phyloP scores from a whole-genome alignment of 2,888 invertebrate genomes.

The Bombylius major region DNA sequence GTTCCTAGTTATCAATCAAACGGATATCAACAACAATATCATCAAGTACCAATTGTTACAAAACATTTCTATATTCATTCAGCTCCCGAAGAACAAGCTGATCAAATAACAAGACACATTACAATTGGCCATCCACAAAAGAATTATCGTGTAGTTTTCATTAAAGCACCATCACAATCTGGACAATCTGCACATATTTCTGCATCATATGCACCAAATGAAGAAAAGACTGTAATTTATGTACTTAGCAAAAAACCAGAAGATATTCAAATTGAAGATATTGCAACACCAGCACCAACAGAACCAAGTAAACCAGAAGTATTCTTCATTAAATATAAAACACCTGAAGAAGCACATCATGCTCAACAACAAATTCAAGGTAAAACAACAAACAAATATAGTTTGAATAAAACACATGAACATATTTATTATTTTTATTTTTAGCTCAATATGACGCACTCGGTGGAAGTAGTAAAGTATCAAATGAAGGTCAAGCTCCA shows the following conservation, averaged over 20 bases:
- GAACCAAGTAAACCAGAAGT: conserved; percentile 17
- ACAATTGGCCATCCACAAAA: conserved; percentile 28
- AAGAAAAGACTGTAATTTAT: conserved; percentile 19
- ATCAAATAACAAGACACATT: conserved; percentile 23
- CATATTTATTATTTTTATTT: neutral
- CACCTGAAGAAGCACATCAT: conserved; percentile 13
- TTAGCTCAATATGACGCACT: conserved; percentile 30
- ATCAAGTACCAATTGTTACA: conserved; percentile 23
- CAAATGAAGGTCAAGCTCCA: conserved; percentile 27
- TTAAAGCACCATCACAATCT: conserved; percentile 26
- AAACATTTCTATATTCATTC: conserved; percentile 33
- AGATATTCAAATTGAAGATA: conserved; percentile 7
- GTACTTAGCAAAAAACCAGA: conserved; percentile 16
- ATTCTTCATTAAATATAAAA: conserved; percentile 18
- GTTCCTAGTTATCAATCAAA: no score
- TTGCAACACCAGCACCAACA: conserved; percentile 12
- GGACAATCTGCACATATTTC: conserved; percentile 3
- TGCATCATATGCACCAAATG: conserved; percentile 10
- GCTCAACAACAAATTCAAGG: conserved; percentile 16
- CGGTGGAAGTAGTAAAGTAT: conserved; percentile 28
- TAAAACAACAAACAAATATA: neutral
- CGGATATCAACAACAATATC: neutral
- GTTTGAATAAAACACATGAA: neutral
- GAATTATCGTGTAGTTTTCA: conserved; percentile 34
- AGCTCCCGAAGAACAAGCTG: conserved; percentile 29